phyloP scores from a whole-genome alignment of 2,888 invertebrate species.

The Cephus pulcher region DNA sequence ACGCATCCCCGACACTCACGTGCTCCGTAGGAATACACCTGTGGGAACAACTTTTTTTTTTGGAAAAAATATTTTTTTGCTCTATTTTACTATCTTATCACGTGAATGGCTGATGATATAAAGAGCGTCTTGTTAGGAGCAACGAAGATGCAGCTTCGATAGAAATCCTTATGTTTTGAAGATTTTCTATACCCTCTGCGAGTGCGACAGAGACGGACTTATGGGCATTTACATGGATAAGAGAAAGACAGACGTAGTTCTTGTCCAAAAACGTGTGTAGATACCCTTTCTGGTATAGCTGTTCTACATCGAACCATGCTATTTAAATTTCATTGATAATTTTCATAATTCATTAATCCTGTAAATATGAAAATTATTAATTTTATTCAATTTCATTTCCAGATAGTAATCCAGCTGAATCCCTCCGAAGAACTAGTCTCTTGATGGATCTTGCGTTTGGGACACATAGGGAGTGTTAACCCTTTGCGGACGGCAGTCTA shows the following conservation, averaged over 20 bases:
- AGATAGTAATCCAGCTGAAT: neutral
- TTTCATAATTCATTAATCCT: neutral
- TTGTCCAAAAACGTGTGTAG: neutral
- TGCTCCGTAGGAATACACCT: neutral
- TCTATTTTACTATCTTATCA: neutral
- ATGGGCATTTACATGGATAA: neutral
- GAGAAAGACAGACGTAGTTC: too few relatives aligned
- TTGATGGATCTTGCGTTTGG: neutral
- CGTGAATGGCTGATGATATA: neutral
- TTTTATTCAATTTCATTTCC: neutral
- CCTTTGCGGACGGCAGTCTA: too few relatives aligned
- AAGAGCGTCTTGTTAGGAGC: neutral
- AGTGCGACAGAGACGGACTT: neutral
- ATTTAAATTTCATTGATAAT: neutral
- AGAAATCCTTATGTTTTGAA: neutral
- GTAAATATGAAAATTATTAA: neutral
- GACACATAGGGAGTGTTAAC: neutral
- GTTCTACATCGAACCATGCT: neutral
- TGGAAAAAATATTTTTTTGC: neutral
- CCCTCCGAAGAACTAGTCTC: neutral
- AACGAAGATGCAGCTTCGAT: neutral
- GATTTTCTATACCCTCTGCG: neutral
- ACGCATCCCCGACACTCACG: conserved; percentile 4
- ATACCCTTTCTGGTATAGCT: neutral
- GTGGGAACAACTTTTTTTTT: neutral